Conservation (phyloP, 1,140 invertebrate genomes). For the Eurosta solidaginis region DNA sequence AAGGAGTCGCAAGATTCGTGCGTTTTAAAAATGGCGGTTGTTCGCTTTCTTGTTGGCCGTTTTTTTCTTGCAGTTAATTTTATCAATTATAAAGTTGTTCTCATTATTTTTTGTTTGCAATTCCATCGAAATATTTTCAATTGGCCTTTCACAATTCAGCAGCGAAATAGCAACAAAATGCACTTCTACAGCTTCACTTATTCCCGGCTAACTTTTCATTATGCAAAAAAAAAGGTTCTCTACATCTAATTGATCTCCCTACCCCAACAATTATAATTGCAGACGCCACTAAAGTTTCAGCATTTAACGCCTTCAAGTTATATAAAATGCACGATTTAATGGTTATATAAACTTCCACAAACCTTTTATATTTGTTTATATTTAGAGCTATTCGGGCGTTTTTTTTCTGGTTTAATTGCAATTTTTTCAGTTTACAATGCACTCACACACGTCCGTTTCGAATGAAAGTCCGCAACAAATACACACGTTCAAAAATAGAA, state of each 20-base stretch:
- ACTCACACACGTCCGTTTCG: not conserved
- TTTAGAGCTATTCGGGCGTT: not conserved
- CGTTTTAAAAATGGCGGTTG: conserved; percentile 23
- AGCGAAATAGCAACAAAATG: not conserved
- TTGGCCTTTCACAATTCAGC: not conserved
- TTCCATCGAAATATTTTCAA: not conserved
- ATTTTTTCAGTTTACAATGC: conserved; percentile 22
- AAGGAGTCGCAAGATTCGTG: conserved; percentile 17
- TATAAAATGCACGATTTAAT: not conserved
- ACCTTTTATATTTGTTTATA: conserved; percentile 25
- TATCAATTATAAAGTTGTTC: not conserved
- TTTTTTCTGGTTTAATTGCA: not conserved
- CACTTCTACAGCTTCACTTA: not conserved
- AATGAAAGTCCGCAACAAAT: not conserved
- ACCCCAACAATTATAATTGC: conserved; percentile 40
- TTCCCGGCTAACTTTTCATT: not conserved
- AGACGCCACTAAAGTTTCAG: not conserved
- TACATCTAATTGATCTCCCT: conserved; percentile 19
- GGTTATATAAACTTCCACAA: not conserved
- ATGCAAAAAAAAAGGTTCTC: not conserved
- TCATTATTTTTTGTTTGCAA: not conserved
- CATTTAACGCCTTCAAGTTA: not conserved
- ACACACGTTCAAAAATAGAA: not conserved
- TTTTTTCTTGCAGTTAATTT: not conserved
- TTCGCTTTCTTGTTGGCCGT: not conserved